These are phyloP conservation scores for Drosophila varians DNA, from an alignment of 1,140 invertebrate genomes.

Conservation along the genomic window DNA sequence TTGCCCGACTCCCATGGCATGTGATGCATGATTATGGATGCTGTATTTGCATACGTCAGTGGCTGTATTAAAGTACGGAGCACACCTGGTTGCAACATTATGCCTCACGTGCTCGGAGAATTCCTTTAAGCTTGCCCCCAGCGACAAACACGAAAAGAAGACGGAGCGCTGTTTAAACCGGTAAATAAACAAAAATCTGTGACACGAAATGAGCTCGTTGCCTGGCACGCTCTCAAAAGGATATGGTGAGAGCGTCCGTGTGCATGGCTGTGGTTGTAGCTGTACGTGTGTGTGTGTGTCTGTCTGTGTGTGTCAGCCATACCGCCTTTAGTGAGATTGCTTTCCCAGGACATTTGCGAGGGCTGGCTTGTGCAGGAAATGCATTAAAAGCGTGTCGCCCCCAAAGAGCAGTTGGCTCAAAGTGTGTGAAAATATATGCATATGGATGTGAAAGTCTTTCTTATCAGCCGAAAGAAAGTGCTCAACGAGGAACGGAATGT, in stretches of 20 bases:
- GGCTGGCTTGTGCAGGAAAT: slow-evolving; percentile 49
- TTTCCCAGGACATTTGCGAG: slow-evolving; percentile 26
- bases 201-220: slow-evolving; percentile 63
- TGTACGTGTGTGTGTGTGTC: slow-evolving; percentile 8
- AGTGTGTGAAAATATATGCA: slow-evolving; percentile 13
- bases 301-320: slow-evolving; percentile 6
- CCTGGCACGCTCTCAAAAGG: slow-evolving; percentile 37
- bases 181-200: slow-evolving; percentile 70
- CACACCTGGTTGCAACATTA: slow-evolving; percentile 7
- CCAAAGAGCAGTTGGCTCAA: slow-evolving; percentile 34
- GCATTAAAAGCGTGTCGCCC: slow-evolving; percentile 63
- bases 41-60: slow-evolving; percentile 34
- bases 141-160: slow-evolving; percentile 27
- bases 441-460: slow-evolving; percentile 9
- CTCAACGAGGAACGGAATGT: neutral
- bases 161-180: slow-evolving; percentile 34
- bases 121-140: slow-evolving; percentile 30
- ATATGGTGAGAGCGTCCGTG: slow-evolving; percentile 25
- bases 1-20: neutral
- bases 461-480: slow-evolving; percentile 16
- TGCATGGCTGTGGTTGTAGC: neutral
- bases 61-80: slow-evolving; percentile 19
- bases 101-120: slow-evolving; percentile 16
- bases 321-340: slow-evolving; percentile 44
- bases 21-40: slow-evolving; percentile 37